phyloP scores from a whole-genome alignment of 2,113 vertebrate species.

The Hippopotamus amphibius region DNA sequence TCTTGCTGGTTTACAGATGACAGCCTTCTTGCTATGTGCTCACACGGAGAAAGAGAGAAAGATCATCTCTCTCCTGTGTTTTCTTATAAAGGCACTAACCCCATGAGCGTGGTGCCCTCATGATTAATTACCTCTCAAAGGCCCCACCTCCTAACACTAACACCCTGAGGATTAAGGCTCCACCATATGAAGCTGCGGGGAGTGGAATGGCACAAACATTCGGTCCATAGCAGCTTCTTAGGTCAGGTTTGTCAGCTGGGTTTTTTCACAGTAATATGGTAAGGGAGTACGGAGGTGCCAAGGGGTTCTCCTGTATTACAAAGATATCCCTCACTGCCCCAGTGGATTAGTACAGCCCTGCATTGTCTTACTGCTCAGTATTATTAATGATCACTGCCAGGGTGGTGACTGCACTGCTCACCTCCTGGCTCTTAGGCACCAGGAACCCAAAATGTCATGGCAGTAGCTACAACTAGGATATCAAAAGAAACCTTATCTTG shows the following conservation, averaged over 20 bases:
- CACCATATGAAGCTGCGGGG: background rate
- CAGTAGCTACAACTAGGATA: background rate
- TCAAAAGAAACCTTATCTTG: background rate
- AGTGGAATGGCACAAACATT: background rate
- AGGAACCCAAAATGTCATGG: background rate
- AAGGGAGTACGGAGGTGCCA: no score
- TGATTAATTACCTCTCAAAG: background rate
- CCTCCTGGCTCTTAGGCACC: background rate
- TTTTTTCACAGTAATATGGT: background rate
- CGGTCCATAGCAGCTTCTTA: background rate
- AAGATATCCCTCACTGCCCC: background rate
- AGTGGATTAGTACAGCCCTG: background rate
- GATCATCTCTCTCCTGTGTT: background rate
- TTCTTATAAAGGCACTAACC: background rate
- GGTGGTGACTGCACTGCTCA: rapidly evolving
- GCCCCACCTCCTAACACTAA: background rate
- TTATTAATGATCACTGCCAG: background rate
- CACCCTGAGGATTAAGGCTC: background rate
- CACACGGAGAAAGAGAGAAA: background rate
- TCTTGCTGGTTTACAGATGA: background rate
- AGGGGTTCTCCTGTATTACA: background rate
- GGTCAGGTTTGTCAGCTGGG: background rate
- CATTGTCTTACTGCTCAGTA: background rate
- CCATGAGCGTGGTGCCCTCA: rapidly evolving
- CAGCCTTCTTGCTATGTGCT: background rate